A percentile compares a stretch with the other conserved stretches of the same genome.
phyloP scores from a whole-genome alignment of 2,113 vertebrate species.

The Ammodytes marinus region DNA sequence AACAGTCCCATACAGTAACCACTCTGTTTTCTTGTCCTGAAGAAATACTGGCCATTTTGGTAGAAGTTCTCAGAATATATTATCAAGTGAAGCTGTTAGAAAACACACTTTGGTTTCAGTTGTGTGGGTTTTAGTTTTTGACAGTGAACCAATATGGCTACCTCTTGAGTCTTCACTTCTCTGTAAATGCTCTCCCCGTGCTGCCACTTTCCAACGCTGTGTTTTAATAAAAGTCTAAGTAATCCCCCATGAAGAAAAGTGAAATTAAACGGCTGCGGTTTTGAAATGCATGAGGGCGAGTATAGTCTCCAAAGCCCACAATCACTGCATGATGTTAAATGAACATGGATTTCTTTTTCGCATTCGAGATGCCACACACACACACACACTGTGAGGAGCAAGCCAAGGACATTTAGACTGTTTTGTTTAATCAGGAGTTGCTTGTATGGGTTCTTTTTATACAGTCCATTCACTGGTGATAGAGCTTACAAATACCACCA shows the following conservation, averaged over 20 bases:
- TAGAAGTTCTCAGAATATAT: conserved; percentile 19
- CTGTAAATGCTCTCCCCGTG: not conserved
- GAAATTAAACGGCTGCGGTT: conserved; percentile 5
- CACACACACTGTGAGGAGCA: not conserved
- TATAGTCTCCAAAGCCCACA: not conserved
- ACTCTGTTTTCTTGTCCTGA: not conserved
- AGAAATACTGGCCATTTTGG: conserved; percentile 6
- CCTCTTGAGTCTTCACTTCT: not conserved
- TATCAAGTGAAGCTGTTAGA: not conserved
- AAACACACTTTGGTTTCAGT: conserved; percentile 4
- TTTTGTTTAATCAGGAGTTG: not conserved
- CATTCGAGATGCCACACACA: not conserved
- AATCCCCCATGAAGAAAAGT: not conserved
- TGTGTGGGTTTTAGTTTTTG: conserved; percentile 31
- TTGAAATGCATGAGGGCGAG: not conserved
- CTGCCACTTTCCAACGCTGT: conserved; percentile 2
- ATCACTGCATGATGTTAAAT: not conserved
- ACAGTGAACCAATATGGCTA: conserved; percentile 19
- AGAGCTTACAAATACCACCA: not conserved
- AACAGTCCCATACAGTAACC: not conserved
- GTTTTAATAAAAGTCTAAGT: conserved; percentile 7
- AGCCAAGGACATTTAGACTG: not conserved
- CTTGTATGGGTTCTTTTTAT: not conserved
- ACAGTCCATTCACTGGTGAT: not conserved
- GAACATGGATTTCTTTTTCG: not conserved